Evolutionary conservation across 2,797 vertebrate species (phyloP).

Genomic region (Etheostoma nigrum): DNA sequence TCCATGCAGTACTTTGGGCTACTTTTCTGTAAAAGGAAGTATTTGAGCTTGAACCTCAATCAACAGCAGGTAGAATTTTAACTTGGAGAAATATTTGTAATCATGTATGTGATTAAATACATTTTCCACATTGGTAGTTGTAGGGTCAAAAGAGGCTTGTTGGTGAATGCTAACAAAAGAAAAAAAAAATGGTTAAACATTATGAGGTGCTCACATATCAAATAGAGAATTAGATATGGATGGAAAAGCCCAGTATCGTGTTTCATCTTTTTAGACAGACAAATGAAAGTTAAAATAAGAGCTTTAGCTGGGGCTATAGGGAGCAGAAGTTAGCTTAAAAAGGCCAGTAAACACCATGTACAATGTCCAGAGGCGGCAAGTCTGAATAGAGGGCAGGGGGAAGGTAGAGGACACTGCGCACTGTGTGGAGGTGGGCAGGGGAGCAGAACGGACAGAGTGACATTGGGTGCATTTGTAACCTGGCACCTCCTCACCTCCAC

Average conservation of each 20-base stretch:
- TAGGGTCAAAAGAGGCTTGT: background rate
- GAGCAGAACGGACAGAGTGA: conserved; percentile 50
- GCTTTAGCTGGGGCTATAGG: background rate
- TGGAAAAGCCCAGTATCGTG: background rate
- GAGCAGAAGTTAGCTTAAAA: background rate
- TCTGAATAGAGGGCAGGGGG: background rate
- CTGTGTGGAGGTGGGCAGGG: conserved; percentile 22
- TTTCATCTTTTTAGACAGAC: conserved; percentile 8
- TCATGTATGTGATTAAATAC: background rate
- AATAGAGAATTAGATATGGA: background rate
- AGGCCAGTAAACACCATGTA: too few species aligned
- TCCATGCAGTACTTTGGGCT: too few species aligned
- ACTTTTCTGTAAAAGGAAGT: too few species aligned
- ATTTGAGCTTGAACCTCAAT: too few species aligned
- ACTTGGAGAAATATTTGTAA: too few species aligned
- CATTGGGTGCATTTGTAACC: conserved; percentile 68
- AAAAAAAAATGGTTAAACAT: background rate
- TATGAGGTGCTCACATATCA: background rate
- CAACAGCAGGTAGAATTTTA: too few species aligned
- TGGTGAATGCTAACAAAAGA: background rate
- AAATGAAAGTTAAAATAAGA: background rate
- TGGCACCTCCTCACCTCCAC: conserved; percentile 59
- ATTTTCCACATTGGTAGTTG: background rate
- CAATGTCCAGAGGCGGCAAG: background rate
- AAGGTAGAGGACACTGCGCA: conserved; percentile 33